Base-by-base conservation (phyloP, 2,888 invertebrate species). In the Leucophenga maculata region DNA sequence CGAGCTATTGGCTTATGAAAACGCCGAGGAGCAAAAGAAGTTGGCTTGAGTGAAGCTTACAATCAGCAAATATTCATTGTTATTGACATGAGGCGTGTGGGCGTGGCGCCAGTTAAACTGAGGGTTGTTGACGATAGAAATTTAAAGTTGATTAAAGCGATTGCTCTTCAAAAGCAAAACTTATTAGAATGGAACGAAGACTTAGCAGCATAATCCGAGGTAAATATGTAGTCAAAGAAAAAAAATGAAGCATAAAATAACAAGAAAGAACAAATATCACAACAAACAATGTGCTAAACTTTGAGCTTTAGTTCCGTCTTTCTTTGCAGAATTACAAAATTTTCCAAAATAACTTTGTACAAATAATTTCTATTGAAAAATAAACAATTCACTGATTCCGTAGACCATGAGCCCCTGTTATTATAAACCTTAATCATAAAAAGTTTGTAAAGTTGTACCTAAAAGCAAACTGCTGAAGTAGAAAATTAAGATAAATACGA, bases 1-100 rank as follows among this genome's bases (percentile, higher is more conserved):
- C 0, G 93, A 93, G 48, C 87, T 93, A 65, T 88, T 91, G 69
- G 86, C 89, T 62, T 90, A 84, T 68, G 87, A 87, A 74, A 78
- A 77, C 14, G 71, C 70, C 16, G 80, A 80, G 26, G 68, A 70
- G 46, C 57, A 65, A 18, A 60, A 65, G 16, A 60, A 64, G 11
- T 18, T 11, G 14, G 52, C 54, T 68, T 50, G 60, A 68, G 60
- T 14, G 20, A 57, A 64, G 32, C 32, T 20, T 48, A 57, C 55
- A 32, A 68, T 44, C 48, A 64, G 52, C 66, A 69, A 76, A 76
- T 72, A 70, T 68, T 75, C 73, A 73, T 73, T 71, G 72, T 50
- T 32, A 16, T 44, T 54, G 70, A 72, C 72, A 59, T 55, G 50
- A 57, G 65, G 71, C 73, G 69, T 71, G 70, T 69, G 68, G 75